phyloP scores from a whole-genome alignment of 1,140 invertebrate genomes.

The Eufriesea mexicana region DNA sequence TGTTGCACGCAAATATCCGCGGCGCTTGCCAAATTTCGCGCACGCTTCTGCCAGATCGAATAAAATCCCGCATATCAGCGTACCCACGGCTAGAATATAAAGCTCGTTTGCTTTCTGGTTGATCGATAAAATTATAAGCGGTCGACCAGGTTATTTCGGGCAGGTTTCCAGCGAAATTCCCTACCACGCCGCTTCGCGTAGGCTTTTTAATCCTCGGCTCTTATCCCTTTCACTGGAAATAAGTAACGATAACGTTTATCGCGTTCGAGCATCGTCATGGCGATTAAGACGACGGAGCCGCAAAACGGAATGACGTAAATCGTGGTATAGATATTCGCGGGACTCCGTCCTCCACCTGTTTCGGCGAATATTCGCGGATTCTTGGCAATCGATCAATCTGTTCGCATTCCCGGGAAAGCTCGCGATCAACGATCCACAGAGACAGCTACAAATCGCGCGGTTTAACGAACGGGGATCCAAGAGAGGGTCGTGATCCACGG shows the following conservation, averaged over 20 bases:
- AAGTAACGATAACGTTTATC: no score
- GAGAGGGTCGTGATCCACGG: no score
- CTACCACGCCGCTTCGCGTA: no score
- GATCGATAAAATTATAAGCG: slow-evolving; percentile 6
- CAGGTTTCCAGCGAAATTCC: no score
- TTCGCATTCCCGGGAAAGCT: not conserved
- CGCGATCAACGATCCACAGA: not conserved
- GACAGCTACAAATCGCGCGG: not conserved
- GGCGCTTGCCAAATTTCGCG: slow-evolving; percentile 21
- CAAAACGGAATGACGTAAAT: not conserved
- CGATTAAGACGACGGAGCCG: not conserved
- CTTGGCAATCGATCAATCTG: not conserved
- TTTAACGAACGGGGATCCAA: not conserved
- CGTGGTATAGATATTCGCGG: not conserved
- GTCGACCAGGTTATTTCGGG: not conserved
- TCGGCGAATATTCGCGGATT: not conserved
- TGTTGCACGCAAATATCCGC: slow-evolving; percentile 33
- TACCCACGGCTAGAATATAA: not conserved
- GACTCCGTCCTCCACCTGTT: not conserved
- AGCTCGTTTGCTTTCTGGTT: not conserved
- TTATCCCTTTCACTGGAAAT: no score
- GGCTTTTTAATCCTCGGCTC: no score
- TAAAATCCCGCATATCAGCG: slow-evolving; percentile 14
- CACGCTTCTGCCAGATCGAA: slow-evolving; percentile 4
- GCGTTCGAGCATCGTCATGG: not conserved